Evolutionary conservation across 2,113 vertebrate genomes (phyloP).

Genomic region (Coreoperca whiteheadi): DNA sequence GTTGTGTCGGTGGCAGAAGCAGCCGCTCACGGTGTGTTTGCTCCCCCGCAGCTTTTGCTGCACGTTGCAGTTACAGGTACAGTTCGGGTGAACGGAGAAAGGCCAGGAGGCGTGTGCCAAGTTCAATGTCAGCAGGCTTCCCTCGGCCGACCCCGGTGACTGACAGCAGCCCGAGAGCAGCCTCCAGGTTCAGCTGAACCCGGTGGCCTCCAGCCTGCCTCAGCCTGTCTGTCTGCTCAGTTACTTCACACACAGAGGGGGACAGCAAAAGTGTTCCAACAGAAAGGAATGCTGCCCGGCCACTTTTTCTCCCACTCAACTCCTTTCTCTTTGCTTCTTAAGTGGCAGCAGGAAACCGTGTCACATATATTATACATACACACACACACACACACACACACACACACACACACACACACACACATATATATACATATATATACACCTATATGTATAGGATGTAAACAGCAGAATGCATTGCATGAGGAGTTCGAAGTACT

Average conservation of each 20-base stretch:
- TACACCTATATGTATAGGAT: too few species aligned
- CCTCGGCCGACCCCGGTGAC: conserved; percentile 40
- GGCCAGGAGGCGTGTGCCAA: conserved; percentile 31
- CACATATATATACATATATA: too few species aligned
- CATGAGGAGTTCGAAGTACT: too few species aligned
- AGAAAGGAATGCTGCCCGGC: conserved; percentile 19
- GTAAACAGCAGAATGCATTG: too few species aligned
- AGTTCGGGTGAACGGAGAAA: neutral
- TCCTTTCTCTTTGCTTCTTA: neutral
- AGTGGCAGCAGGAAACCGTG: neutral
- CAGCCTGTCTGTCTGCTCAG: conserved; percentile 25
- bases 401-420: too few species aligned
- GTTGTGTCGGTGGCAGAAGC: too few species aligned
- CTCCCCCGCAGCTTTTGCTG: too few species aligned
- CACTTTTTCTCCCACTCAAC: neutral
- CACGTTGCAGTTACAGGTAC: neutral
- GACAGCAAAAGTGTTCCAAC: neutral
- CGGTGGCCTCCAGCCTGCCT: conserved; percentile 32
- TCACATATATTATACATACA: too few species aligned
- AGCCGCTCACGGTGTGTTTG: too few species aligned
- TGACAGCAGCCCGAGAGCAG: conserved; percentile 14
- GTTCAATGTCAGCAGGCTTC: conserved; percentile 49
- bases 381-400: too few species aligned
- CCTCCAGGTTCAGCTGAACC: conserved; percentile 63
- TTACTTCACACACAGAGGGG: neutral